Evolutionary conservation across 2,113 vertebrate genomes (phyloP), one percentile per base, ranked within the genome.

Genomic region (Mandrillus leucophaeus): DNA sequence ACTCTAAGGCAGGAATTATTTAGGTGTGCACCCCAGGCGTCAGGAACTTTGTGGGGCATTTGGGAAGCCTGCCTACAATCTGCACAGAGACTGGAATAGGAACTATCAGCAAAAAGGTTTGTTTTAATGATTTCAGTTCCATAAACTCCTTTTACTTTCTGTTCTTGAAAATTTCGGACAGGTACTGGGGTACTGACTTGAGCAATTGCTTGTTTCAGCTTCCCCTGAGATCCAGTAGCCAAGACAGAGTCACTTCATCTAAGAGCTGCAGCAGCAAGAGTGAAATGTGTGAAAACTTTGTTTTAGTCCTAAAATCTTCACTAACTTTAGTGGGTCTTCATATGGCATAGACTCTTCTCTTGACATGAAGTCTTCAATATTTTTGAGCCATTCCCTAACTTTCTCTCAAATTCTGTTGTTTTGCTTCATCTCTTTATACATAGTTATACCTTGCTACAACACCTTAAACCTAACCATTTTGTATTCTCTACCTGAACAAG

Each of bases 21-120:
- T 11, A 38, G 12, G 10, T 4, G 1, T 9, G 14, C 20, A 48
- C 2, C 5, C 38, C 0, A 7, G 1, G 5, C 23, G 14, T 3
- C 20, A 32, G 40, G 14, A 30, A 23, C 43, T 30, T 79, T 9
- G 16, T 4, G 30, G 40, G 10, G 1, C n/a, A 38, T 11, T 50
- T 66, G 50, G n/a, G 57, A 52, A 91, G 35, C 20, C 68, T 64
- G 13, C 30, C 0, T 38, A 6, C 48, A 27, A 14, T 3, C 35
- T 59, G 6, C 22, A 16, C 16, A 32, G 43, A 95, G 64, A 35
- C 14, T 11, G 5, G 40, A 10, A 18, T 6, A 45, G 14, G 14
- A 27, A n/a, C 8, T 59, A 27, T 18, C 35, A 66, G 75, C 38
- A 32, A 75, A 64, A 87, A 61, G 16, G 10, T 35, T 75, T 32